These are phyloP conservation scores for Epinotia brunnichana DNA, from an alignment of 2,888 invertebrate species.

Conservation along the genomic window DNA sequence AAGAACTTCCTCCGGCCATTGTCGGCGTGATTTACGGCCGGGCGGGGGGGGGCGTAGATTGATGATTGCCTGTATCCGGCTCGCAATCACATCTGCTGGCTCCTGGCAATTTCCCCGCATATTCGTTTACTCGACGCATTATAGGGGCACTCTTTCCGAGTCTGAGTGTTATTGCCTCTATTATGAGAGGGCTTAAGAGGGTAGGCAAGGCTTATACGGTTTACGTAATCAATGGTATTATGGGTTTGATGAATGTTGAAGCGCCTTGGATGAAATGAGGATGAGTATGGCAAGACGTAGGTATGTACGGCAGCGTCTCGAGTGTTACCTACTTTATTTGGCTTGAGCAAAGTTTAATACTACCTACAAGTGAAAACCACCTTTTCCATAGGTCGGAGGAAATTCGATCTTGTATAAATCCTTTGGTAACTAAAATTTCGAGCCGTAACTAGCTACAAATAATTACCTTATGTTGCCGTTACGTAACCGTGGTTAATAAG, in stretches of 20 bases:
- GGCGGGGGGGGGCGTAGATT: conserved; percentile 71
- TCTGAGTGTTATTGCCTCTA: conserved; percentile 78
- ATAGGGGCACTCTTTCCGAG: conserved; percentile 77
- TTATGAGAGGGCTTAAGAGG: conserved; percentile 71
- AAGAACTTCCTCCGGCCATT: conserved; percentile 83
- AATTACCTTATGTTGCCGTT: too few relatives aligned
- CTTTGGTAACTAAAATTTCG: not conserved
- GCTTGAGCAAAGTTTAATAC: too few relatives aligned
- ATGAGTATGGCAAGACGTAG: not conserved
- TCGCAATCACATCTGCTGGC: conserved; percentile 77
- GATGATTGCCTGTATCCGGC: conserved; percentile 79
- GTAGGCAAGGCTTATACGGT: conserved; percentile 53
- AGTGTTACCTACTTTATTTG: too few relatives aligned
- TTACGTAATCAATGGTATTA: conserved; percentile 42
- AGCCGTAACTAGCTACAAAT: too few relatives aligned
- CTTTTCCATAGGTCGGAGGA: not conserved
- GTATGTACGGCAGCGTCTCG: not conserved
- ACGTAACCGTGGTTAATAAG: too few relatives aligned
- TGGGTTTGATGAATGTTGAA: conserved; percentile 40
- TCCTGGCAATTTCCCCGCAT: conserved; percentile 78
- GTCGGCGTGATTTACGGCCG: conserved; percentile 80
- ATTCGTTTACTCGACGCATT: conserved; percentile 81
- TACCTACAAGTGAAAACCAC: too few relatives aligned
- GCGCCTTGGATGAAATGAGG: conserved; percentile 25
- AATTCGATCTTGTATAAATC: not conserved